Percentiles rank a stretch among this genome's conserved stretches.
phyloP scores from a whole-genome alignment of 1,140 invertebrate genomes.

The Metopolophium dirhodum region DNA sequence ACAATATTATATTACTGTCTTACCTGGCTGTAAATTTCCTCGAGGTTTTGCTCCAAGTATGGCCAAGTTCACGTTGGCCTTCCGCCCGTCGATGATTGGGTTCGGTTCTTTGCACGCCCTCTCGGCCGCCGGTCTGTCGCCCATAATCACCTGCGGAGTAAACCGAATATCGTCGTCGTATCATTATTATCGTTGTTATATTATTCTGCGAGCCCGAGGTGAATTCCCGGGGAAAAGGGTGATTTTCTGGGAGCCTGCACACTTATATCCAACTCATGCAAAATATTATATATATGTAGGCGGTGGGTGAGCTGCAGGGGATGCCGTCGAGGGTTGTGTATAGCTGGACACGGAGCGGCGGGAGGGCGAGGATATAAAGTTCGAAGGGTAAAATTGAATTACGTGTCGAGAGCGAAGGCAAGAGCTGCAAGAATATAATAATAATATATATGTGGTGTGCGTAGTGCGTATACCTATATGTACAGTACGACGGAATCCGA shows the following conservation, averaged over 20 bases:
- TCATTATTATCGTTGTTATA: background rate
- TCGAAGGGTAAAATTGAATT: slow-evolving; percentile 32
- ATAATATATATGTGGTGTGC: background rate
- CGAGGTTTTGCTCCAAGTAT: slow-evolving; percentile 96
- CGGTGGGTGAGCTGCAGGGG: background rate
- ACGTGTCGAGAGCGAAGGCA: slow-evolving; percentile 21
- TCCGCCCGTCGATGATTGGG: slow-evolving; percentile 97
- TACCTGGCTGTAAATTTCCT: slow-evolving; percentile 82
- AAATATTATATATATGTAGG: background rate
- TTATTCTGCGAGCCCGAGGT: background rate
- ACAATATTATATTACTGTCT: too few relatives aligned
- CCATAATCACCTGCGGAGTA: slow-evolving; percentile 91
- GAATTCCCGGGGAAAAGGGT: background rate
- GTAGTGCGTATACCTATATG: background rate
- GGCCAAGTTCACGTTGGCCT: slow-evolving; percentile 97
- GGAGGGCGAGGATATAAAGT: background rate
- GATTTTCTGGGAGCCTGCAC: background rate
- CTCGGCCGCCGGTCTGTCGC: slow-evolving; percentile 89
- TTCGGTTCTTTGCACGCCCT: slow-evolving; percentile 97
- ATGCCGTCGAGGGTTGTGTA: too few relatives aligned
- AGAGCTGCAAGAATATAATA: slow-evolving; percentile 40
- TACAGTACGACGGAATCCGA: slow-evolving; percentile 12
- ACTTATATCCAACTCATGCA: background rate
- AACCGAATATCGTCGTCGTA: slow-evolving; percentile 54
- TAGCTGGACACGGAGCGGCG: background rate